phyloP scores from a whole-genome alignment of 2,113 vertebrate species.

The Hystrix brachyura region DNA sequence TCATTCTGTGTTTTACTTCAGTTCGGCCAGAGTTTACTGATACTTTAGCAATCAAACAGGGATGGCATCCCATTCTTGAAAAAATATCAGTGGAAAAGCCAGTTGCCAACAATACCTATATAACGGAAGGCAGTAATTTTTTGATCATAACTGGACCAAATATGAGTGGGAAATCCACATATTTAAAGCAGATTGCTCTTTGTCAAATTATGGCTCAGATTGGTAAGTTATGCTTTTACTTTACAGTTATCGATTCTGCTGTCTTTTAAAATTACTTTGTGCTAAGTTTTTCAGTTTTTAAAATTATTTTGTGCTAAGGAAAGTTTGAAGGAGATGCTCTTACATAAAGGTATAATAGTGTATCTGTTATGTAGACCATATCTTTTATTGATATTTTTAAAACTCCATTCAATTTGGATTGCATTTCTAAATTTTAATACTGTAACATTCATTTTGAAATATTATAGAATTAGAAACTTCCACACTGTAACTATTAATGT shows the following conservation, averaged over 20 bases:
- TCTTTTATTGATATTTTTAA: conserved; percentile 16
- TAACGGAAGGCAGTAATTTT: conserved; percentile 97
- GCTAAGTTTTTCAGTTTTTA: conserved; percentile 20
- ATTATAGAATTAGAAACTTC: not conserved
- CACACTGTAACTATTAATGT: not conserved
- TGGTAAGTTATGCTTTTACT: conserved; percentile 87
- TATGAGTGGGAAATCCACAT: conserved; percentile 99
- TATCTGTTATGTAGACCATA: not conserved
- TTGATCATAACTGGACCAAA: conserved; percentile 97
- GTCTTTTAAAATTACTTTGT: not conserved
- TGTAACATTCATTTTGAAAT: not conserved
- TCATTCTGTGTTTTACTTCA: conserved; percentile 79
- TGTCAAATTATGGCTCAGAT: conserved; percentile 99
- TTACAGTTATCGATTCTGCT: not conserved
- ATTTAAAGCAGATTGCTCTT: conserved; percentile 97
- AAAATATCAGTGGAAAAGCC: conserved; percentile 94
- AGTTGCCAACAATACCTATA: conserved; percentile 94
- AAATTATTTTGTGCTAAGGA: not conserved
- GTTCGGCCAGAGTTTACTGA: conserved; percentile 99
- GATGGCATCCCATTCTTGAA: conserved; percentile 97
- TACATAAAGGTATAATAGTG: conserved; percentile 4
- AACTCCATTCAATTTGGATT: not conserved
- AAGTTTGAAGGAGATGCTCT: conserved; percentile 45
- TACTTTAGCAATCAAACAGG: conserved; percentile 96
- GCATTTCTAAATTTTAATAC: not conserved